These are phyloP conservation scores for Dasyprocta punctata DNA, from an alignment of 2,113 vertebrate genomes.

Conservation along the genomic window DNA sequence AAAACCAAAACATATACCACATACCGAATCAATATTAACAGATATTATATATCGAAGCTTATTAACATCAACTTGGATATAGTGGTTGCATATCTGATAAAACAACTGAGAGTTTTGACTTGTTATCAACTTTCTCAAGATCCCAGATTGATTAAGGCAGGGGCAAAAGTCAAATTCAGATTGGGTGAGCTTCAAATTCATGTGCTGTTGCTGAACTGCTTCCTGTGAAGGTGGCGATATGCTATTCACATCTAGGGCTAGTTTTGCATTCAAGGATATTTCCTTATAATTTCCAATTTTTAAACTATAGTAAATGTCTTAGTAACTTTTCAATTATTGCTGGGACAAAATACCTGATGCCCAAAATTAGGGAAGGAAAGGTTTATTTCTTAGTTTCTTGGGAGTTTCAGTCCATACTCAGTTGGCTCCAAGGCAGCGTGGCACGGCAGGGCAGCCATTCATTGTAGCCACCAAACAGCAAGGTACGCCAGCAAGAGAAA, in stretches of 20 bases:
- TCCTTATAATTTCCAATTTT: not conserved
- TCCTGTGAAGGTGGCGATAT: not conserved
- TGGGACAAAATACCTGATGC: no score
- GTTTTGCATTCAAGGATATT: not conserved
- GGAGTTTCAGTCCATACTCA: no score
- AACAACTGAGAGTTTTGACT: not conserved
- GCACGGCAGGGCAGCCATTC: no score
- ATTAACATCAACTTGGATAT: not conserved
- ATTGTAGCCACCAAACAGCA: no score
- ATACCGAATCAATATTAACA: not conserved
- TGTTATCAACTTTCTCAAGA: not conserved
- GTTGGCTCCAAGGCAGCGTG: no score
- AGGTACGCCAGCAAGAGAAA: no score
- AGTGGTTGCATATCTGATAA: not conserved
- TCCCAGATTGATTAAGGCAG: not conserved
- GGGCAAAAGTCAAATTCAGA: not conserved
- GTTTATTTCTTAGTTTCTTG: no score
- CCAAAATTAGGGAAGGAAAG: no score
- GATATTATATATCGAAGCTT: not conserved
- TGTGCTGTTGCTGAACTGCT: not conserved
- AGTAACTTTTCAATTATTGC: no score
- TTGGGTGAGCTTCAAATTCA: not conserved
- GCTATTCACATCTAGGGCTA: not conserved
- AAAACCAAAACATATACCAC: not conserved
- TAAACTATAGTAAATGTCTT: not conserved